These are phyloP conservation scores for Epinotia ramella DNA, from an alignment of 2,888 invertebrate species.

Conservation along the genomic window DNA sequence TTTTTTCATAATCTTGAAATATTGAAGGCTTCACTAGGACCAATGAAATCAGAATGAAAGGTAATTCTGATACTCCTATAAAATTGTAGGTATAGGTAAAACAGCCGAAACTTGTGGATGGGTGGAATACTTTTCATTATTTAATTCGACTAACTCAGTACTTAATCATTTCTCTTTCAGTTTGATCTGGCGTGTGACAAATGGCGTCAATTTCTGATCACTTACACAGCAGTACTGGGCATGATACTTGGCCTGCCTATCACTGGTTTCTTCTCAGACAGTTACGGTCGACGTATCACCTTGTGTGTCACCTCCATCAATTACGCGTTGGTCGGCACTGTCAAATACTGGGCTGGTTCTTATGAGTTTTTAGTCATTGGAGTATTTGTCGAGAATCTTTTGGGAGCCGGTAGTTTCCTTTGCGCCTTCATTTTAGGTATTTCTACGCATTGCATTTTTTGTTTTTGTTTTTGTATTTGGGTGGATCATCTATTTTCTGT, in stretches of 20 bases:
- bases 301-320: slow-evolving; percentile 20
- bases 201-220: slow-evolving; percentile 87
- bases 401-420: slow-evolving; percentile 15
- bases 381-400: background rate
- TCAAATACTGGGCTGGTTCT: slow-evolving; percentile 18
- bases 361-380: slow-evolving; percentile 2
- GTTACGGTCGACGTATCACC: slow-evolving; percentile 48
- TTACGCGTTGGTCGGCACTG: slow-evolving; percentile 21
- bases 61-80: too few species aligned
- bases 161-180: slow-evolving; percentile 26
- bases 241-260: slow-evolving; percentile 86
- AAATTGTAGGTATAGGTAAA: too few species aligned
- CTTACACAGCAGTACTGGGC: slow-evolving; percentile 85
- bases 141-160: too few species aligned
- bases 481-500: too few species aligned
- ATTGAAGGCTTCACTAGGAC: too few species aligned
- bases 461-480: too few species aligned
- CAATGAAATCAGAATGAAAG: too few species aligned
- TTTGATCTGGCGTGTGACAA: slow-evolving; percentile 55
- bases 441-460: too few species aligned
- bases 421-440: slow-evolving; percentile 32
- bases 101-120: too few species aligned
- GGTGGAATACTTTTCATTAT: too few species aligned
- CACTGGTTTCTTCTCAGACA: slow-evolving; percentile 86
- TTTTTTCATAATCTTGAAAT: too few species aligned